Evolutionary conservation across 2,113 vertebrate genomes (phyloP).

Genomic region (Sceloporus tristichus): DNA sequence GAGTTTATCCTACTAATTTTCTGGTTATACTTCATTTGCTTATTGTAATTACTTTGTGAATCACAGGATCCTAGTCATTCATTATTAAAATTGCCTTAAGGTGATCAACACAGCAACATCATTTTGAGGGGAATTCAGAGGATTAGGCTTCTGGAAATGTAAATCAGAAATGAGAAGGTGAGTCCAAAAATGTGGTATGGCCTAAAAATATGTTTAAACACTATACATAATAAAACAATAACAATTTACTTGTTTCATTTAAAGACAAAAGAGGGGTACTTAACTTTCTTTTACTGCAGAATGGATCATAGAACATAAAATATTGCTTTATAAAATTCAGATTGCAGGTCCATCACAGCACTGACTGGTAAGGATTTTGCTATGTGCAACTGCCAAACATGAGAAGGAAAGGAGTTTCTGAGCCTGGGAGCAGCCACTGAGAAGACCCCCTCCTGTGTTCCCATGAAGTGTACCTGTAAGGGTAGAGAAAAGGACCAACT

Average conservation of each 20-base stretch:
- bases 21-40: constrained; percentile 62
- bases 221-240: background rate
- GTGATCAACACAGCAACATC: constrained; percentile 69
- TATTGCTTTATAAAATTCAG: background rate
- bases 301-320: background rate
- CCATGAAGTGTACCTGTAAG: no score
- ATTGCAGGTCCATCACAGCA: no score
- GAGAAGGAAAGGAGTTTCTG: no score
- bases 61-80: constrained; percentile 63
- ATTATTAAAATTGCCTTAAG: constrained; percentile 78
- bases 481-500: no score
- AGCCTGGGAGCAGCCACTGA: no score
- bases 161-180: constrained; percentile 72
- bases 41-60: constrained; percentile 74
- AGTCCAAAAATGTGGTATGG: constrained; percentile 70
- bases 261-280: background rate
- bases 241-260: background rate
- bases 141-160: constrained; percentile 66
- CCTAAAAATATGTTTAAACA: constrained; percentile 48
- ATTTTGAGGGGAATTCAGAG: constrained; percentile 74
- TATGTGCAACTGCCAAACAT: background rate
- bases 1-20: constrained; percentile 60
- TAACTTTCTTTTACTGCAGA: background rate
- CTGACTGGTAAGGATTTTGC: background rate
- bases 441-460: no score